Conservation (phyloP, 2,113 vertebrate genomes). For the Geothlypis trichas region DNA sequence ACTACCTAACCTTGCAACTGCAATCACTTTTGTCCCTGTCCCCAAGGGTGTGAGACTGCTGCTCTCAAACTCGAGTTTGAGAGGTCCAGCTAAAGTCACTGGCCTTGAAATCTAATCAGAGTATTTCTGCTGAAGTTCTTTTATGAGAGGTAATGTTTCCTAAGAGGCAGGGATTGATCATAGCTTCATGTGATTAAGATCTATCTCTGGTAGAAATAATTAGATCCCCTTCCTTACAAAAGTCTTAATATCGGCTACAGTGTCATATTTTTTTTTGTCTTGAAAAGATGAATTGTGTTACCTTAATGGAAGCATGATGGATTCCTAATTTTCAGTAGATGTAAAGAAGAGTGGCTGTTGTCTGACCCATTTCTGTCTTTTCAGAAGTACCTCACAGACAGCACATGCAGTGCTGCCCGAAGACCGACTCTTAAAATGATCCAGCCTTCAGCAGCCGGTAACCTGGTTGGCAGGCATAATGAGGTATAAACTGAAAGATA, state of each 20-base stretch:
- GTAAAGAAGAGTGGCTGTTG: background rate
- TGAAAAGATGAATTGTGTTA: background rate
- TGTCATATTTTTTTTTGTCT: background rate
- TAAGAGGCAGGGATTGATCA: background rate
- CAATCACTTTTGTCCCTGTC: background rate
- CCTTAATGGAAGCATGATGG: background rate
- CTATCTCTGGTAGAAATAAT: background rate
- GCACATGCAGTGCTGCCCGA: conserved; percentile 46
- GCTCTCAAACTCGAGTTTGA: background rate
- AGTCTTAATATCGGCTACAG: background rate
- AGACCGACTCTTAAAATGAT: conserved; percentile 88
- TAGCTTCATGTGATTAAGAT: background rate
- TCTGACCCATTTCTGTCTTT: background rate
- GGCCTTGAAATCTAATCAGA: background rate
- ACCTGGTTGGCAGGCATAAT: conserved; percentile 77
- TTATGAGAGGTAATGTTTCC: background rate
- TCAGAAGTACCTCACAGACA: conserved; percentile 75
- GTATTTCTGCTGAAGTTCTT: background rate
- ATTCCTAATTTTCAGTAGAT: background rate
- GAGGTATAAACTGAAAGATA: conserved; percentile 74
- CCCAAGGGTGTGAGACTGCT: background rate
- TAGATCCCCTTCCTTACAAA: background rate
- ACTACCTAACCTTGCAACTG: background rate
- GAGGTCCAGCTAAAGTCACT: background rate
- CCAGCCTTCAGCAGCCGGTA: conserved; percentile 80